Conservation (phyloP, 2,797 vertebrate genomes). For the Philypnodon macrostomus region DNA sequence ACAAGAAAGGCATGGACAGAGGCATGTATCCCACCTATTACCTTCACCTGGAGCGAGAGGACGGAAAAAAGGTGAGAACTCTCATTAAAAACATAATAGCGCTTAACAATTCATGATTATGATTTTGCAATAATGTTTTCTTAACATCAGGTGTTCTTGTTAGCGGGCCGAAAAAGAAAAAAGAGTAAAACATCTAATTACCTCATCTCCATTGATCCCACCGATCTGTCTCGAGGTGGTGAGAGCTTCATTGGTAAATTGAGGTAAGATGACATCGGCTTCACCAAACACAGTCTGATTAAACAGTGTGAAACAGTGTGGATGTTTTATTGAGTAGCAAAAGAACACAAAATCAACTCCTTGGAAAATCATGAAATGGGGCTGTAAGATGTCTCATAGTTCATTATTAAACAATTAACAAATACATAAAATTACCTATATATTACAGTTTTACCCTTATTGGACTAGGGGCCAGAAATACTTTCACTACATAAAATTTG, state of each 20-base stretch:
- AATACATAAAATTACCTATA: no score
- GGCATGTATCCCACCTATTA: constrained; percentile 99
- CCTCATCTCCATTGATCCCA: constrained; percentile 98
- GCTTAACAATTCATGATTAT: background rate
- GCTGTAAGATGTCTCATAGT: no score
- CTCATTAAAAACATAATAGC: background rate
- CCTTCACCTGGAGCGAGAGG: constrained; percentile 95
- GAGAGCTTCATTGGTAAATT: constrained; percentile 98
- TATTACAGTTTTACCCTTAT: background rate
- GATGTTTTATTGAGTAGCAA: no score
- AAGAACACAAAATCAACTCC: background rate
- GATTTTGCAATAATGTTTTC: constrained; percentile 1
- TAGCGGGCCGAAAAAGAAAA: constrained; percentile 97
- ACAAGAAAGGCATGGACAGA: constrained; percentile 99
- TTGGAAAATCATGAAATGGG: background rate
- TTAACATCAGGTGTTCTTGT: constrained; percentile 84
- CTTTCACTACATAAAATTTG: background rate
- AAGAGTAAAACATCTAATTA: constrained; percentile 99
- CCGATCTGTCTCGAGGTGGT: constrained; percentile 94
- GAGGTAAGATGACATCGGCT: constrained; percentile 75
- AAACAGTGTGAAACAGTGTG: no score
- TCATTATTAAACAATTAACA: no score
- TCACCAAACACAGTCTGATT: background rate
- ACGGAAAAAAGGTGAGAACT: constrained; percentile 91
- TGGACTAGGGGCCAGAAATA: background rate